Conservation (phyloP, 2,113 vertebrate genomes). For the Periophthalmodon schlosseri region DNA sequence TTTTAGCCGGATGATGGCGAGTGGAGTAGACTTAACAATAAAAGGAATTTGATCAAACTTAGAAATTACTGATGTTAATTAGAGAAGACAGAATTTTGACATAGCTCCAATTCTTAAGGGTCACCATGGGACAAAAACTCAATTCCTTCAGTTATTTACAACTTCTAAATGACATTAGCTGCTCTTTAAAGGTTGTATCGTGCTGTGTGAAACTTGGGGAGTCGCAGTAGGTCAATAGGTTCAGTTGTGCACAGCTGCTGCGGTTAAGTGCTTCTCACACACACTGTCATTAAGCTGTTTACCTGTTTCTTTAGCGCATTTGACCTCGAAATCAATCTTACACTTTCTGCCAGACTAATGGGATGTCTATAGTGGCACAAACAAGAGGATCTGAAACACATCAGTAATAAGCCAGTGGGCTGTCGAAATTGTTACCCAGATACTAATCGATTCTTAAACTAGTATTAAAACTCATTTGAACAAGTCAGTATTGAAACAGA, state of each 20-base stretch:
- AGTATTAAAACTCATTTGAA: too few species aligned
- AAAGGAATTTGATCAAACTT: constrained; percentile 36
- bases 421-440: not conserved
- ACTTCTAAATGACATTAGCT: constrained; percentile 23
- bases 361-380: constrained; percentile 10
- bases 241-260: constrained; percentile 33
- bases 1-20: constrained; percentile 40
- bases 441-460: too few species aligned
- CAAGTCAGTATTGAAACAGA: too few species aligned
- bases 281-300: constrained; percentile 48
- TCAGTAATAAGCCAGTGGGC: not conserved
- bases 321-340: constrained; percentile 25
- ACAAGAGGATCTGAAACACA: not conserved
- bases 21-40: constrained; percentile 31
- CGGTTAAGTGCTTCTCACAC: constrained; percentile 27
- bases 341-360: constrained; percentile 11
- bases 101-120: constrained; percentile 27
- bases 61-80: constrained; percentile 27
- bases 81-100: constrained; percentile 16
- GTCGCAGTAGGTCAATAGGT: constrained; percentile 50
- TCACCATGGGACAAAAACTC: constrained; percentile 34
- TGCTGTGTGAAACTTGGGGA: not conserved
- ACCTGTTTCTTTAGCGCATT: constrained; percentile 37
- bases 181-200: constrained; percentile 19
- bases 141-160: constrained; percentile 8